Base-by-base conservation (phyloP, 37 sponge, comb jelly and placozoan species). In the Bolinopsis microptera region DNA sequence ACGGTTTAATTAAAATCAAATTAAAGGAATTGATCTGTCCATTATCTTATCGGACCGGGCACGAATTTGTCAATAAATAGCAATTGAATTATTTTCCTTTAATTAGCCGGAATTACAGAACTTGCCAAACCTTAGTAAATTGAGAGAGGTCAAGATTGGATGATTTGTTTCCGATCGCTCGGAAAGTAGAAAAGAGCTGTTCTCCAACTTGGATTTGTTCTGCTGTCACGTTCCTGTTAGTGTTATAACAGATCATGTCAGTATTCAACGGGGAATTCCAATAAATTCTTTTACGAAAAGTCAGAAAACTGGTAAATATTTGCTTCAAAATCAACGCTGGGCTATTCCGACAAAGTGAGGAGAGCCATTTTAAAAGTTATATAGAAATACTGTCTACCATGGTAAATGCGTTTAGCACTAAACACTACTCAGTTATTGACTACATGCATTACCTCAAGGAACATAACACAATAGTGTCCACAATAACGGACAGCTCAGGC, bases 131-230 rank as follows among this genome's bases (percentile, higher is more conserved):
- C 61, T 86, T 86, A 1, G 90, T 36, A 30, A 86, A 86, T 48
- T 86, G 90, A 41, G 90, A 86, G 61, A 86, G 41, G 36, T 86
- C 90, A 13, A 86, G 61, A 38, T 86, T 86, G 61, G 90, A 41
- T 8, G 90, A 86, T 27, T 86, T 86, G 90, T 86, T 86, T 23
- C 90, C 90, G 22, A 86, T 41, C 8, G 90, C 90, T 41, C 90
- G 38, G 61, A 86, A 86, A 18, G 90, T 86, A 18, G 90, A 86
- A 40, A 86, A 86, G 2, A 86, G 61, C 31, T 86, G 90, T 40
- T 86, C 90, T 22, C 90, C 90, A 3, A 86, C 61, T 48, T 86
- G 90, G 27, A 86, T 41, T 34, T 86, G 90, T 23, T 86, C 90
- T 0, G 90, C 90, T 25, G 90, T 41, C 3, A 86, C 90, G 30